Evolutionary conservation across 2,113 vertebrate genomes (phyloP).

Genomic region (sheep (Ovis aries)): ARS-UI_Ramb_v3.0 NC_056070.1:13187501-13188000

Average conservation of each 20-base stretch:
- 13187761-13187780: not conserved
- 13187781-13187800: not conserved
- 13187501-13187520: not conserved
- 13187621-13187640: constrained; percentile 12
- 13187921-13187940: not conserved
- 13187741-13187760: not conserved
- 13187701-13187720: not conserved
- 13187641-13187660: not conserved
- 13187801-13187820: not conserved
- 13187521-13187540: not conserved
- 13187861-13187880: not conserved
- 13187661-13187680: not conserved
- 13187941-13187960: not conserved
- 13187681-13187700: not conserved
- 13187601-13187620: not conserved
- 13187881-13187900: not conserved
- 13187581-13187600: not conserved
- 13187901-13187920: not conserved
- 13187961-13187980: not conserved
- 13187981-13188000: not conserved
- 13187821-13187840: not conserved
- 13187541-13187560: not conserved
- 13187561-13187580: not conserved
- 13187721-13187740: not conserved
- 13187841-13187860: not conserved